Percentiles rank a stretch among this genome's conserved stretches.
These are phyloP conservation scores for Emberiza fucata DNA, from an alignment of 2,113 vertebrate genomes.

Conservation along the genomic window DNA sequence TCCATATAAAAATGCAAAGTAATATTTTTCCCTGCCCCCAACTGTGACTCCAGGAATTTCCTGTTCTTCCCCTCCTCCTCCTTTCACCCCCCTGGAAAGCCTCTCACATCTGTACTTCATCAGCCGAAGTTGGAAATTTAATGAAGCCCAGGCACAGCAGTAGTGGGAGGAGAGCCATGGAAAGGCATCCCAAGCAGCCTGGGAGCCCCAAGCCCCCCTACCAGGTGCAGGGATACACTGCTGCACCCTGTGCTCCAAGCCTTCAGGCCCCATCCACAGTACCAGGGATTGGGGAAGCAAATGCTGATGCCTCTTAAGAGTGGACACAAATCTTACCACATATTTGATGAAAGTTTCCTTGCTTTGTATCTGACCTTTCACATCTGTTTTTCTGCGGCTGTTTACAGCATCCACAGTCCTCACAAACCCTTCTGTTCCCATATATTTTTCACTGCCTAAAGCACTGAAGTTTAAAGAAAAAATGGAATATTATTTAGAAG, in stretches of 20 bases:
- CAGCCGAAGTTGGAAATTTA: not conserved
- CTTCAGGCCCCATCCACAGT: not conserved
- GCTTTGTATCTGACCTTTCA: not conserved
- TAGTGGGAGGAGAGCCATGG: not conserved
- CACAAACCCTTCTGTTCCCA: not conserved
- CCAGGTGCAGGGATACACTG: accelerated
- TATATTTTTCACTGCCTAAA: not conserved
- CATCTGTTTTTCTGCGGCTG: not conserved
- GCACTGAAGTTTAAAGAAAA: not conserved
- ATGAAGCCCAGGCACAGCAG: not conserved
- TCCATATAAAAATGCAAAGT: not conserved
- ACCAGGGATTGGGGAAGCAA: not conserved
- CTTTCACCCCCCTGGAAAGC: not conserved
- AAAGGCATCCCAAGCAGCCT: not conserved
- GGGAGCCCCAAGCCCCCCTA: not conserved
- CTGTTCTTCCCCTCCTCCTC: constrained; percentile 32
- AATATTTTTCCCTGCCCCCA: not conserved
- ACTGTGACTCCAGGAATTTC: constrained; percentile 53
- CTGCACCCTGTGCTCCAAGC: not conserved
- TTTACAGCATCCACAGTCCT: not conserved
- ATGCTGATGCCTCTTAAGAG: accelerated
- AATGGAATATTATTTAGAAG: not conserved
- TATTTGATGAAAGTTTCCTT: not conserved
- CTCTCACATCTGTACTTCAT: constrained; percentile 63
- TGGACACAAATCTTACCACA: not conserved